Evolutionary conservation across 2,888 invertebrate species (phyloP).

Genomic region (Epicampocera succincta): DNA sequence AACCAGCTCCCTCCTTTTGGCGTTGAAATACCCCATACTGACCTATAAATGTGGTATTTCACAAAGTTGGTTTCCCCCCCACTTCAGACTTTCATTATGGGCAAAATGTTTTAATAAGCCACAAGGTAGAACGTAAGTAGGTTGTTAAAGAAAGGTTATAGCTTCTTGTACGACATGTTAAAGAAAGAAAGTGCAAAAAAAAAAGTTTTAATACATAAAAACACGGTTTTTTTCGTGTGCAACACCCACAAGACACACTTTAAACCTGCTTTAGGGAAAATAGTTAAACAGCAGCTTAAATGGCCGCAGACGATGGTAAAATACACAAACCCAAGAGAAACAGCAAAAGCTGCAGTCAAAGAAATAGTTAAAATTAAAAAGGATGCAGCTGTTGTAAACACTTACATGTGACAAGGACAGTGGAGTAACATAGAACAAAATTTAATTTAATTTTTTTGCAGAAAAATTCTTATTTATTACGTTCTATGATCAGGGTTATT

Average conservation of each 20-base stretch:
- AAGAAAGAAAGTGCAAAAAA: constrained; percentile 18
- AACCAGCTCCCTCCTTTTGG: constrained; percentile 3
- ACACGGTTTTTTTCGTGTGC: constrained; percentile 1
- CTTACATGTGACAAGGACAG: not conserved
- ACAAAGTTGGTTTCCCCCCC: not conserved
- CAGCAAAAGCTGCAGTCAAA: constrained; percentile 10
- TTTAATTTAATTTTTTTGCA: no score
- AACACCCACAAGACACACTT: not conserved
- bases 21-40: constrained; percentile 25
- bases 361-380: not conserved
- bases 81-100: constrained; percentile 24
- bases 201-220: not conserved
- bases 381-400: not conserved
- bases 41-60: constrained; percentile 13
- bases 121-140: constrained; percentile 29
- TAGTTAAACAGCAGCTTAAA: constrained; percentile 21
- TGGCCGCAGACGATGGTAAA: constrained; percentile 22
- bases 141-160: not conserved
- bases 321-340: not conserved
- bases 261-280: constrained; percentile 6
- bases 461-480: no score
- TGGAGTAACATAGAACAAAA: no score
- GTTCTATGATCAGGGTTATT: no score
- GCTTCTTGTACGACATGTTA: not conserved
- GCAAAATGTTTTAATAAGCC: constrained; percentile 35